phyloP scores from a whole-genome alignment of 2,888 invertebrate genomes.

The Synanthedon myopaeformis region DNA sequence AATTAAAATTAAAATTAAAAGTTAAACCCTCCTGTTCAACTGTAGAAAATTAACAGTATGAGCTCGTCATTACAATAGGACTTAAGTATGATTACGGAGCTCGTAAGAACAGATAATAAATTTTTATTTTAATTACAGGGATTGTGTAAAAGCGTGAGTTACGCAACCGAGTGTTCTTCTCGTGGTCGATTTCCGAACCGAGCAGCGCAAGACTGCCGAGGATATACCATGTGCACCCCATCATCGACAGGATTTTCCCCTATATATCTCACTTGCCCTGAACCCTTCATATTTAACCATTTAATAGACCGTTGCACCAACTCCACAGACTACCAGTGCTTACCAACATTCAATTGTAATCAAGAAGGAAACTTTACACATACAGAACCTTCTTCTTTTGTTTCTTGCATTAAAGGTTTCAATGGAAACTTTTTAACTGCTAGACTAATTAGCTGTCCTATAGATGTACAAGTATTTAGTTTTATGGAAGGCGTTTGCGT shows the following conservation, averaged over 20 bases:
- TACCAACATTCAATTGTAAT: constrained; percentile 31
- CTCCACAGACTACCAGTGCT: constrained; percentile 39
- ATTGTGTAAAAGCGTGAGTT: constrained; percentile 24
- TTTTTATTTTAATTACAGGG: constrained; percentile 29
- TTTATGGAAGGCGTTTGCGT: constrained; percentile 23
- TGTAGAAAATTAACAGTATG: no score
- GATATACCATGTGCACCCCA: constrained; percentile 47
- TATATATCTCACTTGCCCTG: constrained; percentile 43
- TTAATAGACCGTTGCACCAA: constrained; percentile 45
- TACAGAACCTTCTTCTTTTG: constrained; percentile 28
- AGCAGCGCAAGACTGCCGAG: constrained; percentile 34
- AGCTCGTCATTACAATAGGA: neutral
- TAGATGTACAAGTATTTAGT: constrained; percentile 23
- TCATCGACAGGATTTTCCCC: constrained; percentile 28
- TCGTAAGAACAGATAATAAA: constrained; percentile 1
- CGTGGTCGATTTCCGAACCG: constrained; percentile 48
- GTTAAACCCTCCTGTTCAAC: no score
- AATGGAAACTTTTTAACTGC: constrained; percentile 22
- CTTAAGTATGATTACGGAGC: neutral
- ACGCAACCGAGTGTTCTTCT: constrained; percentile 27
- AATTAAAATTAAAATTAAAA: no score
- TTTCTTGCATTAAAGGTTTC: constrained; percentile 37
- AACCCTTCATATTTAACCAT: constrained; percentile 43
- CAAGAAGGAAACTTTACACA: constrained; percentile 25
- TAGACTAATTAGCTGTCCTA: constrained; percentile 34